Base-by-base conservation (phyloP, 1,140 invertebrate species). In the Zeugodacus cucurbitae region DNA sequence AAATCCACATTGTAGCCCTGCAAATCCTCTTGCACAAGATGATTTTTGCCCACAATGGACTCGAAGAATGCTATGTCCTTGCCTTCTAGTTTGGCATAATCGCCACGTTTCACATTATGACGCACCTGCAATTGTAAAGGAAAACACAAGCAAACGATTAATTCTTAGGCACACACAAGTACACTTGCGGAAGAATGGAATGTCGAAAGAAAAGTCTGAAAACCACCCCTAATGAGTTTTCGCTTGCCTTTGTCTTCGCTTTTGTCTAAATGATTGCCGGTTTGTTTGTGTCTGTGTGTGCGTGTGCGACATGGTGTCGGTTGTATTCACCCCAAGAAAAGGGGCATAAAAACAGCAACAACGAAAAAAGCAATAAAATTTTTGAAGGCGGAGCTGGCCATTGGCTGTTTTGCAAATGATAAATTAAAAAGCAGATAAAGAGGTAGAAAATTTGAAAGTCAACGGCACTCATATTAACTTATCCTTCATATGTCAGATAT, bases 1-100 rank as follows among this genome's bases (percentile, higher is more conserved):
- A 98, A 99, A 94, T 99, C 99, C 26, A 96, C 96, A 92, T 99
- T 99, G 92, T 97, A 98, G 0, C 94, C 94, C 59, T 97, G 94
- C 37, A 99, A 94, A 90, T 99, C 98, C 4, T 88, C 88, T 6
- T 96, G 98, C 62, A 99, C 91, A 1, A 98, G 95, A 90, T 97
- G 93, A 67, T 95, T 94, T 57, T 94, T 93, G 8, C 95, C 96
- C 44, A 99, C 91, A 48, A 98, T 90, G 26, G 95, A 94, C 91
- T 95, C 95, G 92, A 99, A 99, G 91, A 95, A 95, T 34, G 95
- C 87, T 41, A 97, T 90, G 93, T 98, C 96, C 87, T 94, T 91
- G 59, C 93, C 90, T 74, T 91, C 90, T 22, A 95, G 86, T 14
- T 88, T 88, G 32, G 91, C 91, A 88, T 94, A 95, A 85, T 94